phyloP scores from a whole-genome alignment of 2,888 invertebrate species.

The Scaptomyza reducta region DNA sequence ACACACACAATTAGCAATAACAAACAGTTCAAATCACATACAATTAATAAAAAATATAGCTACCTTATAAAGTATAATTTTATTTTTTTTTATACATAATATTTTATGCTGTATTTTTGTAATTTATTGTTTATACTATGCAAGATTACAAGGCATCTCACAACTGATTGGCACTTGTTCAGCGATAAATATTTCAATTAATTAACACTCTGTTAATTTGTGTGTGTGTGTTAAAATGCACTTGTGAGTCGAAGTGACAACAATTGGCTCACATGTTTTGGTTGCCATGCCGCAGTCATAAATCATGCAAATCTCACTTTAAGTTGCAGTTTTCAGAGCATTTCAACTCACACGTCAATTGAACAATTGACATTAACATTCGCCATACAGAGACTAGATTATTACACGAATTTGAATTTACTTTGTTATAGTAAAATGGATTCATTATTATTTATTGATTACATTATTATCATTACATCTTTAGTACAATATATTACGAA shows the following conservation, averaged over 20 bases:
- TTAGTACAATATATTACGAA: too few species aligned
- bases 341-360: background rate
- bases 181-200: slow-evolving; percentile 37
- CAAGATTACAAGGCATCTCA: slow-evolving; percentile 3
- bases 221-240: slow-evolving; percentile 5
- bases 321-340: background rate
- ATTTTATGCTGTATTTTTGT: slow-evolving; percentile 11
- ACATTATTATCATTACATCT: too few species aligned
- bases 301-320: background rate
- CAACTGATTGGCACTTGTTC: slow-evolving; percentile 14
- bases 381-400: too few species aligned
- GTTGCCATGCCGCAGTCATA: slow-evolving; percentile 9
- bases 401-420: background rate
- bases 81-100: slow-evolving; percentile 17
- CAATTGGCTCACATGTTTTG: slow-evolving; percentile 4
- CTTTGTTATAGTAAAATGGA: background rate
- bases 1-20: slow-evolving; percentile 46
- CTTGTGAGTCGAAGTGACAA: slow-evolving; percentile 4
- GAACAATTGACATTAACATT: background rate
- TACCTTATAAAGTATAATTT: background rate
- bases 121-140: background rate
- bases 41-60: slow-evolving; percentile 3
- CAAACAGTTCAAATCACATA: slow-evolving; percentile 2
- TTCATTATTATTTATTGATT: background rate
- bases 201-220: slow-evolving; percentile 20